Base-by-base conservation (phyloP, 2,888 invertebrate genomes). In the Tinea trinotella region DNA sequence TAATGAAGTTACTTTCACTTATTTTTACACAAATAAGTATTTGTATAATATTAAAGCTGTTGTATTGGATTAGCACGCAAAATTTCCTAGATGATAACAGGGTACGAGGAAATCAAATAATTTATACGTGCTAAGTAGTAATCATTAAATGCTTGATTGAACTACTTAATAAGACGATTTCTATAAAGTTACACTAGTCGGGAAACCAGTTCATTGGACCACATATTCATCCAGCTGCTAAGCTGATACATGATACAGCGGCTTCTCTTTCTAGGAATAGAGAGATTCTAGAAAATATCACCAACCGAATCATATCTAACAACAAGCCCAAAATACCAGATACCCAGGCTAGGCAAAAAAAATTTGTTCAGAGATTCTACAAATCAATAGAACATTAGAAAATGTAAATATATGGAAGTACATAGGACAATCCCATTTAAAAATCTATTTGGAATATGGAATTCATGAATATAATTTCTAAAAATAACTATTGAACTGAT, bases 151-250 rank as follows among this genome's bases (percentile, higher is more conserved):
- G 76, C 80, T 74, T 82, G 78, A 84, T 84, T 73, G 75, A 73
- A 70, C 76, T 78, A 50, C 24, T 50, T 50, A 77, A 74, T 80
- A 75, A 80, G 84, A 76, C 75, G 76, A 80, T 83, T 83, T 83
- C 82, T 80, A 79, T 77, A 73, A 68, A 65, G 64, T 63, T 67
- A 66, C 67, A 68, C 74, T 74, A 66, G 65, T 59, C 64, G 70
- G 67, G 78, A 83, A 84, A 79, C 83, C 71, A 80, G 84, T 83
- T 79, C 75, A 71, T 71, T 70, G 84, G 74, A 81, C 82, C 71
- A 84, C 83, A 83, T 84, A 82, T 72, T 61, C 78, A 84, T 64
- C 73, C 69, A 65, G 69, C 72, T 82, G 80, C 71, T 68, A 79
- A 76, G 63, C 70, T 73, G 74, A 75, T 73, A 78, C 68, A 73